Conservation (phyloP, 2,113 vertebrate species). For the Picathartes gymnocephalus region DNA sequence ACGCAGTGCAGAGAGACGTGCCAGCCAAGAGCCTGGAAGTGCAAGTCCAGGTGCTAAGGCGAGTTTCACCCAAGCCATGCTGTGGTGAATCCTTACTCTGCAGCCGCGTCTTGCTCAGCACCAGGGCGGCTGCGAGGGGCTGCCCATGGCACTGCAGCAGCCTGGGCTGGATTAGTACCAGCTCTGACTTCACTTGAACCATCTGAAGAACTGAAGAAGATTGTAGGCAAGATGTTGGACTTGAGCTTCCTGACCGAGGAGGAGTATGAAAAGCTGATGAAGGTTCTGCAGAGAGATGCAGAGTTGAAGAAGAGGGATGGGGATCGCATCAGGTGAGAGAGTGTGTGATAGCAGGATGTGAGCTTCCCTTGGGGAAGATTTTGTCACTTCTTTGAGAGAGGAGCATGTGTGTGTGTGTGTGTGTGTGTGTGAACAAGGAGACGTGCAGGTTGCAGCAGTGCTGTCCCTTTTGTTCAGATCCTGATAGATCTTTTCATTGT, state of each 20-base stretch:
- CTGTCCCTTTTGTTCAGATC: not conserved
- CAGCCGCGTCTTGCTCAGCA: not conserved
- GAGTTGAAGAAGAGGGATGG: constrained; percentile 72
- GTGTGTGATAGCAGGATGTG: not conserved
- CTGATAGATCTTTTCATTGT: not conserved
- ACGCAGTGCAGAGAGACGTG: not conserved
- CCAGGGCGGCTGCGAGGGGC: not conserved
- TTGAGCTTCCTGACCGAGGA: constrained; percentile 71
- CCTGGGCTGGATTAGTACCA: not conserved
- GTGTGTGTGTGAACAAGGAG: not conserved
- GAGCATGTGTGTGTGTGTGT: no score
- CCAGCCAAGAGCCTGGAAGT: not conserved
- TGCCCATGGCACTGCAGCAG: not conserved
- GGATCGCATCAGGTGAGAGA: constrained; percentile 72
- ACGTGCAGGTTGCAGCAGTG: not conserved
- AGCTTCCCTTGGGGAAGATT: not conserved
- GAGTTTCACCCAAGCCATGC: not conserved
- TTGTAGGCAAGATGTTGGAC: constrained; percentile 61
- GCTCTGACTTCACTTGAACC: not conserved
- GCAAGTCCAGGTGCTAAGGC: not conserved
- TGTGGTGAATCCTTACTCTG: not conserved
- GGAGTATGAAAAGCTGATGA: constrained; percentile 69
- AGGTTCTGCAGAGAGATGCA: constrained; percentile 72
- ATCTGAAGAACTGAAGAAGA: not conserved
- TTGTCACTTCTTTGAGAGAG: not conserved